These are phyloP conservation scores for Montipora cactus DNA, from an alignment of 64 coral and sea anemone species.

Conservation along the genomic window DNA sequence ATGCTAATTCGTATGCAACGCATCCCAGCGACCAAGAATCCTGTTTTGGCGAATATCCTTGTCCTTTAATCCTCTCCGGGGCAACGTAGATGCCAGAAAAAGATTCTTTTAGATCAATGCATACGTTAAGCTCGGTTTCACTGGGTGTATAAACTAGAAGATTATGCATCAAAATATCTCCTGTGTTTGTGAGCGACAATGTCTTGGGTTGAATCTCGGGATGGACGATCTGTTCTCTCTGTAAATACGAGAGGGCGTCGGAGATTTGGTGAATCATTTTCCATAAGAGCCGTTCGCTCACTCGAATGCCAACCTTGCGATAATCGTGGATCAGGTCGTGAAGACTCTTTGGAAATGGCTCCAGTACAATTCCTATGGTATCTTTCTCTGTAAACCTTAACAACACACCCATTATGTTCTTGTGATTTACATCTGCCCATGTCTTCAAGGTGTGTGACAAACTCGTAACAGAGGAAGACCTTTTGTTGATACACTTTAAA, in stretches of 20 bases:
- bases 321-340: slow-evolving; percentile 67
- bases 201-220: slow-evolving; percentile 70
- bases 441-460: slow-evolving; percentile 37
- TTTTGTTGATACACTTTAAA: slow-evolving; percentile 71
- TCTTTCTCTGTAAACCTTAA: slow-evolving; percentile 72
- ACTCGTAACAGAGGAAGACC: slow-evolving; percentile 24
- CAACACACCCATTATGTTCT: slow-evolving; percentile 67
- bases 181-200: slow-evolving; percentile 59
- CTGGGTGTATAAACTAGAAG: slow-evolving; percentile 67
- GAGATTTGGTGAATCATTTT: slow-evolving; percentile 75
- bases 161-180: slow-evolving; percentile 73
- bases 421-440: slow-evolving; percentile 66
- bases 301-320: slow-evolving; percentile 40
- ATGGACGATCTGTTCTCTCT: slow-evolving; percentile 68
- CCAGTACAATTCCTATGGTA: slow-evolving; percentile 60
- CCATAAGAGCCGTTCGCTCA: slow-evolving; percentile 76
- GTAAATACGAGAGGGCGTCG: slow-evolving; percentile 77
- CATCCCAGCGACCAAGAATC: slow-evolving; percentile 76
- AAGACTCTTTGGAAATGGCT: slow-evolving; percentile 62
- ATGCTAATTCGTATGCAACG: slow-evolving; percentile 71
- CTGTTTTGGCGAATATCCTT: slow-evolving; percentile 64
- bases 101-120: slow-evolving; percentile 49
- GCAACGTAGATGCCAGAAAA: slow-evolving; percentile 79
- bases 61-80: slow-evolving; percentile 79
- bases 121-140: slow-evolving; percentile 64